Percentiles rank a stretch among this genome's conserved stretches.
phyloP scores from a whole-genome alignment of 2,797 vertebrate species.

The Myotis planiceps region DNA sequence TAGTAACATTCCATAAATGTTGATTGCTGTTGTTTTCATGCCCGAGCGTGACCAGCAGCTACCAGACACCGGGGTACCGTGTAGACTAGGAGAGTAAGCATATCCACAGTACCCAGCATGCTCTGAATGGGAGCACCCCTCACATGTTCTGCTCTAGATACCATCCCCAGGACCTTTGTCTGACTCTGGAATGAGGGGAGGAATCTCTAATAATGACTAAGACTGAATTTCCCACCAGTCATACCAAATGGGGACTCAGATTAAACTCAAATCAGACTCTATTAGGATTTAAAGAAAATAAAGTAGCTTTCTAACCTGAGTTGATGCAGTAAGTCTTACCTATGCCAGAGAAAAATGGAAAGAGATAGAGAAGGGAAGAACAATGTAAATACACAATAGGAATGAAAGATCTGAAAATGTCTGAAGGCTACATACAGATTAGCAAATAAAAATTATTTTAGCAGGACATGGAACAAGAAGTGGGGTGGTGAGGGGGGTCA shows the following conservation, averaged over 20 bases:
- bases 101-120: neutral
- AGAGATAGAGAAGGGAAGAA: no score
- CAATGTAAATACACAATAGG: neutral
- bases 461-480: neutral
- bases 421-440: neutral
- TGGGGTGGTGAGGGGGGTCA: fast-evolving
- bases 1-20: neutral
- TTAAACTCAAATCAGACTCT: neutral
- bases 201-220: neutral
- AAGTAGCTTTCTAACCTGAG: neutral
- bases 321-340: neutral
- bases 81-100: neutral
- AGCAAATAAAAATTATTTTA: neutral
- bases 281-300: constrained; percentile 10
- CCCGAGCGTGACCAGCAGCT: neutral
- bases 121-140: neutral
- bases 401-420: neutral
- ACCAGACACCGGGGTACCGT: neutral
- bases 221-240: neutral
- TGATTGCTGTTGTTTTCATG: neutral
- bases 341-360: neutral
- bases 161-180: neutral
- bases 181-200: neutral
- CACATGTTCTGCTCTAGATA: neutral
- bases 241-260: neutral